Percentiles rank a stretch among this genome's conserved stretches.
These are phyloP conservation scores for Archilochus colubris DNA, from an alignment of 2,113 vertebrate species.

Conservation along the genomic window DNA sequence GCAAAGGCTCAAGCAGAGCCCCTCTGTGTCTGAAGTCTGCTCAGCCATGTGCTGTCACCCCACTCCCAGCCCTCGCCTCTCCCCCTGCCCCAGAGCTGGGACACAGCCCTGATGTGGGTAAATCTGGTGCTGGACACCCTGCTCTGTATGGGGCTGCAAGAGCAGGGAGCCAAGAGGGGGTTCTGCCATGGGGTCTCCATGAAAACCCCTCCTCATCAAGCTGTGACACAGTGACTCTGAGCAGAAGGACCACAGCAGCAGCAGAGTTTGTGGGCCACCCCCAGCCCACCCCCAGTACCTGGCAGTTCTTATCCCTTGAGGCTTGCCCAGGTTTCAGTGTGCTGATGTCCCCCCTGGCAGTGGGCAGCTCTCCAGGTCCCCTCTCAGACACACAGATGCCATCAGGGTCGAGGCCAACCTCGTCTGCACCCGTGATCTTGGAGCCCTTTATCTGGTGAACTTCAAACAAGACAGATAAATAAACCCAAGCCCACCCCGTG, in stretches of 20 bases:
- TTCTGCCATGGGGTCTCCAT: neutral
- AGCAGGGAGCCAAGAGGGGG: neutral
- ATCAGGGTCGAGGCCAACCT: conserved; percentile 24
- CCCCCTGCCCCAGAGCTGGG: neutral
- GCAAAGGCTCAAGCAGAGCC: neutral
- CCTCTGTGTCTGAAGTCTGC: neutral
- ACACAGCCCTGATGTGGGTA: rapidly evolving
- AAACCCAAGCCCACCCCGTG: rapidly evolving
- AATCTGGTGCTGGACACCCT: neutral
- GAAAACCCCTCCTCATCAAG: neutral
- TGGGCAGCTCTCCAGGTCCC: conserved; percentile 77
- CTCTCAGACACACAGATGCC: conserved; percentile 71
- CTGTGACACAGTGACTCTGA: neutral
- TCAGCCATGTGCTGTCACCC: rapidly evolving
- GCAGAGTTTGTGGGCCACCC: rapidly evolving
- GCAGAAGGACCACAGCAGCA: neutral
- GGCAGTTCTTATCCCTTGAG: conserved; percentile 62
- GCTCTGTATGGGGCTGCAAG: neutral
- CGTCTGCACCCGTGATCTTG: conserved; percentile 55
- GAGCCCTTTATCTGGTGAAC: conserved; percentile 73
- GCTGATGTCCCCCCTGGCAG: conserved; percentile 78
- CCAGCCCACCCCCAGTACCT: conserved; percentile 42
- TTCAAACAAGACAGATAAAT: conserved; percentile 17
- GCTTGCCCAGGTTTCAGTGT: conserved; percentile 76
- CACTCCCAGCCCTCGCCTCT: neutral